Base-by-base conservation (phyloP, 2,797 vertebrate genomes). In the Eulemur rubriventer region DNA sequence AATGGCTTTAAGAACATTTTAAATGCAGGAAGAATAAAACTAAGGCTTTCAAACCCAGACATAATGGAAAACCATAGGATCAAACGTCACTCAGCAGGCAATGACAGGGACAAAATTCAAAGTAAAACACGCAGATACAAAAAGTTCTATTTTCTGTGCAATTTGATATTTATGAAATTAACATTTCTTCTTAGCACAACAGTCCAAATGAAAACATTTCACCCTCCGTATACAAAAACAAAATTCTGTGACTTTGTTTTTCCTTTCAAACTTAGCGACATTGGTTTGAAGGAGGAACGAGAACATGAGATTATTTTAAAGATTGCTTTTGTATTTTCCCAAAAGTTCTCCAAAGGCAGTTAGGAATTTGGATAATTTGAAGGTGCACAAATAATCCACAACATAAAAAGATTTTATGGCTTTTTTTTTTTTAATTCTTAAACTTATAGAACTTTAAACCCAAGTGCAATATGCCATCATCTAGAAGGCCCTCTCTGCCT, bases 1-100 rank as follows among this genome's bases (percentile, higher is more conserved):
- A 98, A 98, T 6, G 41, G 87, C 97, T 97, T 98, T 33, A 97
- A 97, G 97, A 99, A 98, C 98, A 96, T 98, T 98, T 98, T 95
- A 98, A 98, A 97, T 89, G 75, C 96, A 97, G 80, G 43, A 0
- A 6, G 94, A 94, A 86, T 92, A 91, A 97, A 97, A 87, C 95
- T 96, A 95, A 96, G 72, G 91, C 63, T 94, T 80, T 97, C 69
- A 83, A 95, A 75, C 79, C 94, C 55, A 83, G 0, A 76, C 80
- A 59, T 91, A 2, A 2, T 91, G 96, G 90, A 95, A 97, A 89
- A 91, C 61, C 97, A 96, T 96, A 94, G 70, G 94, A 73, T 97
- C 67, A 33, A 50, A 91, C 52, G 95, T 97, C 63, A 35, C n/a
- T 95, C 59, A 82, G n/a, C 94, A 93, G 76, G 70, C 79, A 78